Evolutionary conservation across 2,888 invertebrate species (phyloP), one percentile per base, ranked within the genome.

Genomic region (Glaucopsyche alexis): DNA sequence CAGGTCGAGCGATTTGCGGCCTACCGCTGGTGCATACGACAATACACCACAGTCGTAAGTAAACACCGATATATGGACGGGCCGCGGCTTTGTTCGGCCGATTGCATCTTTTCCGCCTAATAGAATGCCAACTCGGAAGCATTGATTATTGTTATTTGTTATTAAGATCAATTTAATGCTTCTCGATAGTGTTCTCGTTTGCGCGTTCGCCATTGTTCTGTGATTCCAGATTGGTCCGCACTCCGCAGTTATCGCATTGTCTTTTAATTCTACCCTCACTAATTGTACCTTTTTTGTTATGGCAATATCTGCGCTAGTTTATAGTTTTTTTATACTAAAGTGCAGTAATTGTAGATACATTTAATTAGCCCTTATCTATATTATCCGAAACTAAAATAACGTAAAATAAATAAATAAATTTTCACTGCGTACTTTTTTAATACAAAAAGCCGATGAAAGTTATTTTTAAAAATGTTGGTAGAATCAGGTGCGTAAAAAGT

Each of bases 81-180:
- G 70, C 72, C 73, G 65, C 72, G 71, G 79, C 81, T 81, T 81
- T 81, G 81, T 82, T 79, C 76, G 75, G 74, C 76, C 78, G 81
- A 81, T 81, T 79, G 78, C 78, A 82, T 82, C 82, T 80, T 80
- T 81, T 80, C 81, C 80, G 78, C 79, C 79, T 79, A 78, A 78
- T 79, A 79, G 77, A 78, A 78, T 75, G 75, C 49, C 64, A 49
- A 40, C 67, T 72, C 50, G 66, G 72, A 66, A 72, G 66, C 52
- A 42, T 72, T 69, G 69, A 69, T 69, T 64, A 72, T 72, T 72
- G 72, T 72, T 66, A 72, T 72, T 72, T 72, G 72, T 72, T 71
- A 71, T 71, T 65, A 49, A 66, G 65, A 71, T 71, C 64, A 66
- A 49, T 49, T 66, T 72, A 72, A 50, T 50, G 72, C 50, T 52